These are phyloP conservation scores for Notothenia coriiceps DNA, from an alignment of 2,113 vertebrate species.

Conservation along the genomic window DNA sequence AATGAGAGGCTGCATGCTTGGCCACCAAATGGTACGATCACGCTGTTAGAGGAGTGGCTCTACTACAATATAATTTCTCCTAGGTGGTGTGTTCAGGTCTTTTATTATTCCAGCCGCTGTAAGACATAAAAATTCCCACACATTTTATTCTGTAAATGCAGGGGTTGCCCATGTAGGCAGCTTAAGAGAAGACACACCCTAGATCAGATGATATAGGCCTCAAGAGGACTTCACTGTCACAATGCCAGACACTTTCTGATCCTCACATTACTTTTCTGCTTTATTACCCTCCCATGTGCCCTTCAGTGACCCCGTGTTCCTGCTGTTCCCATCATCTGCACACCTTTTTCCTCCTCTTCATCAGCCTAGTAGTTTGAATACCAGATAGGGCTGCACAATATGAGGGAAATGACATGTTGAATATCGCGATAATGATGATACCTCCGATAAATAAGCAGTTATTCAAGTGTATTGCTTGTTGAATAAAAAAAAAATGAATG, in stretches of 20 bases:
- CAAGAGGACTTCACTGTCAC: conserved; percentile 34
- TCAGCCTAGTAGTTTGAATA: neutral
- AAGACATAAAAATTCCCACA: conserved; percentile 69
- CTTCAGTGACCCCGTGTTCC: conserved; percentile 1
- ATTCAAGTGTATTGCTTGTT: too few relatives aligned
- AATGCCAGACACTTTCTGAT: neutral
- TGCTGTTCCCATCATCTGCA: neutral
- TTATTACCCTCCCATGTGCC: neutral
- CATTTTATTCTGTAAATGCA: conserved; percentile 66
- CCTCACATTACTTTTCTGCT: neutral
- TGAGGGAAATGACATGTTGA: too few relatives aligned
- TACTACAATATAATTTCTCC: conserved; percentile 73
- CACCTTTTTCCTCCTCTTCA: conserved; percentile 1
- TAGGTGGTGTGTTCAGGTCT: conserved; percentile 61
- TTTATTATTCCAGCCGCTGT: conserved; percentile 64
- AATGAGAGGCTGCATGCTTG: conserved; percentile 68
- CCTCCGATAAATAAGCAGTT: too few relatives aligned
- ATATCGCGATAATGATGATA: too few relatives aligned
- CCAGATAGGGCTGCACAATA: too few relatives aligned
- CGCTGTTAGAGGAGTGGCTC: conserved; percentile 75
- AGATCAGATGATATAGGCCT: conserved; percentile 48
- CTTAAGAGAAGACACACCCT: conserved; percentile 45
- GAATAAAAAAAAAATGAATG: too few relatives aligned
- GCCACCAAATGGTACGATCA: conserved; percentile 66
- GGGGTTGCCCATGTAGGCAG: conserved; percentile 55